Conservation (phyloP, 1,140 invertebrate species). For the Pachypsylla venusta region DNA sequence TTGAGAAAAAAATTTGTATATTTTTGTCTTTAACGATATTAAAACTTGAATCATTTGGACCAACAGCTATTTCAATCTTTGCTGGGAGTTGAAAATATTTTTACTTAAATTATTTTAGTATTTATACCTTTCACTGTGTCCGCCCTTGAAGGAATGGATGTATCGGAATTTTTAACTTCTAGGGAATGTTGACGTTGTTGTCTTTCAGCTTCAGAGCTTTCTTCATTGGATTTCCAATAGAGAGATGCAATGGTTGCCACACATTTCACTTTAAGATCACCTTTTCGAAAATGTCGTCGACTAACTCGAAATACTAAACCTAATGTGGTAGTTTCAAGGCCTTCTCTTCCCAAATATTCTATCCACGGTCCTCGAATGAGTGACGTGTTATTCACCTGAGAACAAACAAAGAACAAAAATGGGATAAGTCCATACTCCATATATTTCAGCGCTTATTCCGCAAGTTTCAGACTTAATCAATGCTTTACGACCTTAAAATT, state of each 20-base stretch:
- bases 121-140: not conserved
- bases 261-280: slow-evolving; percentile 75
- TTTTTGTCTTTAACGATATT: too few relatives aligned
- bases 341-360: slow-evolving; percentile 38
- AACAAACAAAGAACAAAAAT: too few relatives aligned
- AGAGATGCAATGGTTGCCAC: slow-evolving; percentile 68
- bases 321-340: slow-evolving; percentile 52
- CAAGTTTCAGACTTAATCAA: too few relatives aligned
- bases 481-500: too few relatives aligned
- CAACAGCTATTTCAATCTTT: not conserved
- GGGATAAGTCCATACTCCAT: too few relatives aligned
- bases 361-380: slow-evolving; percentile 37
- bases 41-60: not conserved
- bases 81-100: not conserved
- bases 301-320: slow-evolving; percentile 55
- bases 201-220: slow-evolving; percentile 56
- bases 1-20: too few relatives aligned
- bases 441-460: too few relatives aligned
- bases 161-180: slow-evolving; percentile 39
- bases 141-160: not conserved
- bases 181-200: slow-evolving; percentile 43
- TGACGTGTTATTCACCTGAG: slow-evolving; percentile 34
- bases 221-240: slow-evolving; percentile 67
- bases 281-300: slow-evolving; percentile 57
- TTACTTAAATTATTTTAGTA: not conserved